These are phyloP conservation scores for Electrona antarctica DNA, from an alignment of 2,113 vertebrate genomes.

Conservation along the genomic window DNA sequence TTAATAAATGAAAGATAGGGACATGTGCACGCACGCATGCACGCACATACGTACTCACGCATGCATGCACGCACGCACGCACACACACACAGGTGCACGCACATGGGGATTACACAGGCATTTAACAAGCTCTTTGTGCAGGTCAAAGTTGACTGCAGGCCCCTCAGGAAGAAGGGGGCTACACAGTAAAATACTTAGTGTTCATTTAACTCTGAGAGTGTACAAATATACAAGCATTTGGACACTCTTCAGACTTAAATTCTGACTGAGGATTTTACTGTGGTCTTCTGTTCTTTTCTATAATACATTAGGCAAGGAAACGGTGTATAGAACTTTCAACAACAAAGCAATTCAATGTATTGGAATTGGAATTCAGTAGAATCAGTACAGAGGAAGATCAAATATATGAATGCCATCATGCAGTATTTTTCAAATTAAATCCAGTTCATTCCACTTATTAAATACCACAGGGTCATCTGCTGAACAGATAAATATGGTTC, in stretches of 20 bases:
- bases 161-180: conserved; percentile 45
- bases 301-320: too few species aligned
- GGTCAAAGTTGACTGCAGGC: conserved; percentile 70
- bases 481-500: not conserved
- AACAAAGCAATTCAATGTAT: too few species aligned
- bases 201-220: too few species aligned
- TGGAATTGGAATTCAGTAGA: too few species aligned
- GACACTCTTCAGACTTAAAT: too few species aligned
- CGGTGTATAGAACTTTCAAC: too few species aligned
- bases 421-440: not conserved
- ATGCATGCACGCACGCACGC: not conserved
- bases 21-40: not conserved
- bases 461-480: not conserved
- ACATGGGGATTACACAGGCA: conserved; percentile 69
- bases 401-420: not conserved
- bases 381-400: not conserved
- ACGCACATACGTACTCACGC: too few species aligned
- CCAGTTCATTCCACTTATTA: conserved; percentile 22
- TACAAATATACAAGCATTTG: too few species aligned
- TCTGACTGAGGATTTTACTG: too few species aligned
- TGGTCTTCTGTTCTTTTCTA: too few species aligned
- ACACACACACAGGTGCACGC: conserved; percentile 4
- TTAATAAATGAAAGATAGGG: not conserved
- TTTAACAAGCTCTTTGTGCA: conserved; percentile 70
- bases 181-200: too few species aligned